Evolutionary conservation across 2,113 vertebrate species (phyloP), one percentile per base, ranked within the genome.

Genomic region (Noctilio leporinus): DNA sequence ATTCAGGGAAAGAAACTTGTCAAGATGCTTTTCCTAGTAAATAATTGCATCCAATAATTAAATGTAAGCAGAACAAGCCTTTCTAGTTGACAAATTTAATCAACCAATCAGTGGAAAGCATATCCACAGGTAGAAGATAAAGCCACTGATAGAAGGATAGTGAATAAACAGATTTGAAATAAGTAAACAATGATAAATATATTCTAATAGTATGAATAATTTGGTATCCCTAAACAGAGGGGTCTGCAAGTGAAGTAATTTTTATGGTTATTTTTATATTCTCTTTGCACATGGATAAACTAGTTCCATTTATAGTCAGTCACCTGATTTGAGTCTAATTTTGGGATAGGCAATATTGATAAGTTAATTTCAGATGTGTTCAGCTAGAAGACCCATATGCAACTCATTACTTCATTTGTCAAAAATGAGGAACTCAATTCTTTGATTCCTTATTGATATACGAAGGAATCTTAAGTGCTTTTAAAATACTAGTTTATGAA

Each of bases 191-290:
- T 82, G n/a, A 26, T 35, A 47, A 88, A 7, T 77, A 14, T 59
- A 30, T 51, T 90, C 19, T 64, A 26, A 49, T 19, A 51, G 86
- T 67, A 26, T 17, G 72, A 10, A 49, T 86, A 24, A 45, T 73
- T 45, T 51, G 10, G 55, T 51, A 89, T 65, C 83, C n/a, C 9
- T 88, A 82, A 77, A 30, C 4, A 55, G 86, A 47, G 1, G 10
- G 1, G 11, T 38, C 7, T 72, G 26, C 6, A 81, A 86, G 72
- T 80, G 20, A 81, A 76, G 81, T 45, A 24, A 38, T 89, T 73
- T 92, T 22, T 72, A 73, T 69, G 12, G 14, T 24, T 94, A 3
- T 91, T 96, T 95, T 93, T 30, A 94, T n/a, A 64, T 1, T 89
- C 93, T 75, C 33, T 92, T 69, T 72, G 26, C n/a, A 59, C 76